Evolutionary conservation across 1,140 invertebrate genomes (phyloP).

Genomic region (Popillia japonica): DNA sequence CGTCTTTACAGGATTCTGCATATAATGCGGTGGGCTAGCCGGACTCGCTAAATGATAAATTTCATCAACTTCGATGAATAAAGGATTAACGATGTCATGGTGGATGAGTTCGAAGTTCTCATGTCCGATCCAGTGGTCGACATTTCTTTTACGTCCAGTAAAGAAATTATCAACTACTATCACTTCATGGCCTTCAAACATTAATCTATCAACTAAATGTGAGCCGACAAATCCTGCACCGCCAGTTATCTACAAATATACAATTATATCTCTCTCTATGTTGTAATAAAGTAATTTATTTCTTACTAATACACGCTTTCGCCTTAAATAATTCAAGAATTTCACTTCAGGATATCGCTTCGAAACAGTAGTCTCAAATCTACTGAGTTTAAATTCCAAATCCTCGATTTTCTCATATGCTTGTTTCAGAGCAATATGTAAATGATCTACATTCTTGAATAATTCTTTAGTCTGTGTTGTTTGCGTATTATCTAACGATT

Average conservation of each 20-base stretch:
- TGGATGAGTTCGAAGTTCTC: conserved; percentile 99
- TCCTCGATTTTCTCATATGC: conserved; percentile 70
- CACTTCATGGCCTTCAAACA: conserved; percentile 97
- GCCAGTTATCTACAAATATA: conserved; percentile 82
- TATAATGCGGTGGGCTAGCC: conserved; percentile 98
- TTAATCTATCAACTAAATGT: conserved; percentile 94
- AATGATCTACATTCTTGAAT: conserved; percentile 50
- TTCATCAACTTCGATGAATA: conserved; percentile 98
- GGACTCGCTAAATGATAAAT: conserved; percentile 99
- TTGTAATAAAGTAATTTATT: neutral
- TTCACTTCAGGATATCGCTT: conserved; percentile 91
- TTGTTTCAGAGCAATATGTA: conserved; percentile 65
- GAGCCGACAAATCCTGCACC: conserved; percentile 99
- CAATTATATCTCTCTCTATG: neutral
- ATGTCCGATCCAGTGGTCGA: conserved; percentile 99
- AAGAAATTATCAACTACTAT: conserved; percentile 99
- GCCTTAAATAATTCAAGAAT: conserved; percentile 88
- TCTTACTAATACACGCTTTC: conserved; percentile 88
- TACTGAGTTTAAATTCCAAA: conserved; percentile 75
- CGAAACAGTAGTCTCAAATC: conserved; percentile 75
- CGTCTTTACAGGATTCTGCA: conserved; percentile 99
- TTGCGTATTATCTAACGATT: neutral
- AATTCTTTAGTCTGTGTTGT: conserved; percentile 3
- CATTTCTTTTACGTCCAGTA: conserved; percentile 95
- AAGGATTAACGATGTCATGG: conserved; percentile 98